phyloP scores from a whole-genome alignment of 2,797 vertebrate species.

The Echeneis naucrates region DNA sequence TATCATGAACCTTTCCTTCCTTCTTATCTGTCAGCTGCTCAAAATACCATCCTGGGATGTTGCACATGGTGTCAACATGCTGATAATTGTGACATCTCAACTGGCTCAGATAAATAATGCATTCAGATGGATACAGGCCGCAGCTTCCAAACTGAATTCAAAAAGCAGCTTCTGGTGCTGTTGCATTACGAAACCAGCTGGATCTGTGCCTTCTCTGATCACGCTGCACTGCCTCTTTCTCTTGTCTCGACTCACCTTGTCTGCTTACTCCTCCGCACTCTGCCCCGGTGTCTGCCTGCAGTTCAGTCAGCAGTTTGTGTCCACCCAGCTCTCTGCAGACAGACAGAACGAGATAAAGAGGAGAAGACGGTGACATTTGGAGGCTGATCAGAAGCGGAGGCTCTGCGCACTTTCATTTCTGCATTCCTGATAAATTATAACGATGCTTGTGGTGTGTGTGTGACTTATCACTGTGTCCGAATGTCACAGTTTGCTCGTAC shows the following conservation, averaged over 20 bases:
- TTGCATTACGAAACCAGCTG: conserved; percentile 11
- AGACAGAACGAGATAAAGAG: conserved; percentile 32
- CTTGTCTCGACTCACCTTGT: conserved; percentile 63
- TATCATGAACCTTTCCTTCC: conserved; percentile 20
- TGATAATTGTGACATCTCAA: conserved; percentile 41
- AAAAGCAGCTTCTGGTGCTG: background rate
- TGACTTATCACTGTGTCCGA: conserved; percentile 46
- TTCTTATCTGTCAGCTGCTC: conserved; percentile 24
- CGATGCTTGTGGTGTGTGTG: conserved; percentile 6
- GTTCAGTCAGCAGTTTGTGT: conserved; percentile 64
- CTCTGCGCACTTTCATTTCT: conserved; percentile 26
- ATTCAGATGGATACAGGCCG: conserved; percentile 21
- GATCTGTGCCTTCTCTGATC: background rate
- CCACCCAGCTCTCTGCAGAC: conserved; percentile 50
- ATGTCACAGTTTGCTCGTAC: conserved; percentile 46
- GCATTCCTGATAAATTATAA: conserved; percentile 46
- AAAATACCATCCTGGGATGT: conserved; percentile 45
- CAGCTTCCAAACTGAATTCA: too few relatives aligned
- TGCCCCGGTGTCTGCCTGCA: conserved; percentile 52
- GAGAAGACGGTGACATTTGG: conserved; percentile 15
- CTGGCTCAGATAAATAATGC: conserved; percentile 41
- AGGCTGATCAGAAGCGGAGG: conserved; percentile 23
- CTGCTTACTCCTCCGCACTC: conserved; percentile 64
- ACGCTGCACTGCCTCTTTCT: background rate
- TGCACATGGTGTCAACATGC: conserved; percentile 51